Percentiles rank a stretch among this genome's conserved stretches.
phyloP scores from a whole-genome alignment of 2,888 invertebrate species.

The Xestia c-nigrum region DNA sequence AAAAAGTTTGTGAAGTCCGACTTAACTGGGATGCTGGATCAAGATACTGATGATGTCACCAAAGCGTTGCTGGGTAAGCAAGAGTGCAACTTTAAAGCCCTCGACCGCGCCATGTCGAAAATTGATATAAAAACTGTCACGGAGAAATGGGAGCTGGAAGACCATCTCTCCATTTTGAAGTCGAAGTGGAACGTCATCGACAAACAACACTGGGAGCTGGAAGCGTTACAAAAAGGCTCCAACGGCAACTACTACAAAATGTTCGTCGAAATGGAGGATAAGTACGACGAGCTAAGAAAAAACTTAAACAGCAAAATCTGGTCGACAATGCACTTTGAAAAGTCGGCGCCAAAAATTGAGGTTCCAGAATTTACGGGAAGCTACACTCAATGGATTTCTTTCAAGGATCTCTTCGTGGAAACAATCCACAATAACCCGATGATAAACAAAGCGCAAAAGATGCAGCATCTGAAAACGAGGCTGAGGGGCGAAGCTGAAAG shows the following conservation, averaged over 20 bases:
- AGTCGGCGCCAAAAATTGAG: conserved; percentile 3
- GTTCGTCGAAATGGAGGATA: neutral
- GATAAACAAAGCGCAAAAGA: conserved; percentile 14
- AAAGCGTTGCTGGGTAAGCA: conserved; percentile 10
- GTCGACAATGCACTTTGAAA: neutral
- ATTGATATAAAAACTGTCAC: neutral
- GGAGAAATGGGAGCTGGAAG: conserved; percentile 33
- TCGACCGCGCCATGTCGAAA: conserved; percentile 20
- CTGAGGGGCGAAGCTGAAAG: conserved; percentile 10
- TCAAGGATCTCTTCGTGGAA: conserved; percentile 16
- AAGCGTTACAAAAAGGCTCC: conserved; percentile 8
- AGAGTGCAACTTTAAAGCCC: conserved; percentile 30
- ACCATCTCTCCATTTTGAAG: conserved; percentile 16
- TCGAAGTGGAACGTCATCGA: conserved; percentile 20
- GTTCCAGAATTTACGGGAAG: conserved; percentile 9
- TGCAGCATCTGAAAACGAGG: conserved; percentile 15
- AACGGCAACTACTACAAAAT: conserved; percentile 5
- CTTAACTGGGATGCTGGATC: conserved; percentile 1
- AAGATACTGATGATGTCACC: neutral
- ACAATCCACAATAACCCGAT: conserved; percentile 10
- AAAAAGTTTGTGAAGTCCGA: conserved; percentile 1
- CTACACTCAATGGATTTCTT: conserved; percentile 15
- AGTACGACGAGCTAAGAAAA: neutral
- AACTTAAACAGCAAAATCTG: neutral
- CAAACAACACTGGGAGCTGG: conserved; percentile 25